Evolutionary conservation across 35 echinoderm and acorn worm species (phyloP), one percentile per base, ranked within the genome.

Genomic region (Lytechinus pictus): DNA sequence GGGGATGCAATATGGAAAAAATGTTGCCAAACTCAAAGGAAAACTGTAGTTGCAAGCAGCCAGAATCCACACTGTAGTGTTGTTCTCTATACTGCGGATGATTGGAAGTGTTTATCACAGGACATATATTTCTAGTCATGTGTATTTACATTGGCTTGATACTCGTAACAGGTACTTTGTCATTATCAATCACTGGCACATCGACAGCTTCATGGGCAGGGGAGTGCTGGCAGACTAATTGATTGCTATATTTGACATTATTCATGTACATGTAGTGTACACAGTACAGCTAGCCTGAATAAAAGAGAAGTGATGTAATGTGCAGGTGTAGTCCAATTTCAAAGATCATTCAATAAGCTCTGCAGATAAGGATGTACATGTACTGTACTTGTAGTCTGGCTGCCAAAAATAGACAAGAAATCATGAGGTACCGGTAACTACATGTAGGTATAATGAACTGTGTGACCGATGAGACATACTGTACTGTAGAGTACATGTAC

Each of bases 181-280:
- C 88, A 90, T 53, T 55, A 93, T 93, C 92, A 93, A 93, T 93
- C 92, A 93, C 92, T 24, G n/a, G 92, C 92, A 24, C 92, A 54
- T 12, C 19, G 92, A 93, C 92, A 93, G 92, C 92, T 93, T 93
- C 92, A 93, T 93, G 27, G 54, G 52, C 28, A 44, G n/a, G 16
- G 10, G 27, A 27, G 92, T 54, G 54, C 54, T 93, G 55, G 92
- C 5, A 93, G 52, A 55, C 92, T 93, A 93, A 93, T 93, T 93
- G 92, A 93, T 57, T 93, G 92, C 92, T 93, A 93, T 93, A 53
- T 93, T 93, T 57, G 54, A 54, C 66, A 79, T 79, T 79, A 79
- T 24, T 24, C 66, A 79, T 71, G 12, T 71, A 71, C 61, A 71
- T 19, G 16, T 71, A 24, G 1, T 44, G 33, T 44, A 44, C 1